These are phyloP conservation scores for Stomatorhinus ivindoensis DNA, from an alignment of 2,113 vertebrate genomes.

Conservation along the genomic window DNA sequence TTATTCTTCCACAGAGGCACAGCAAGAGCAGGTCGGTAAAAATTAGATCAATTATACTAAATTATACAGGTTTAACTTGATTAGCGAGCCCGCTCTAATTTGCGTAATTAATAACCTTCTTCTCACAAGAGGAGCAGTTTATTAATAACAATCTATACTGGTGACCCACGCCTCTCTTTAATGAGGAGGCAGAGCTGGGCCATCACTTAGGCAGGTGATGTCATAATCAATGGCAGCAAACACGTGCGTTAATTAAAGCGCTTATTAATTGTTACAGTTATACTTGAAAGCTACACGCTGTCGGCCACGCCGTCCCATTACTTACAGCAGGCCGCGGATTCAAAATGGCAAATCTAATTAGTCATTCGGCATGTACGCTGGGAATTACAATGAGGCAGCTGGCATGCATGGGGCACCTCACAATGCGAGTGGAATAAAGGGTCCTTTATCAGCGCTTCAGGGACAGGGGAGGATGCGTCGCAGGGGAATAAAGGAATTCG, in stretches of 20 bases:
- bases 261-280: constrained; percentile 97
- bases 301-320: constrained; percentile 76
- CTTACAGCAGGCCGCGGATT: constrained; percentile 80
- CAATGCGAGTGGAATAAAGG: constrained; percentile 69
- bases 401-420: constrained; percentile 63
- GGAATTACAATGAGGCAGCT: constrained; percentile 71
- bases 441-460: constrained; percentile 57
- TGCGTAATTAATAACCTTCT: constrained; percentile 88
- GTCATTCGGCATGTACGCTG: constrained; percentile 75
- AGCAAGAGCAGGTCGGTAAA: constrained; percentile 80
- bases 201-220: constrained; percentile 82
- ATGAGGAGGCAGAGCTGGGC: constrained; percentile 67
- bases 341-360: constrained; percentile 93
- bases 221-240: constrained; percentile 80
- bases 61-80: constrained; percentile 89
- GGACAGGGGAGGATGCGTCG: constrained; percentile 64
- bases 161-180: constrained; percentile 58
- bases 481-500: constrained; percentile 67
- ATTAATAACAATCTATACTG: constrained; percentile 93
- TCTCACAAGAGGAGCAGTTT: constrained; percentile 76
- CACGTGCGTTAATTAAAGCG: constrained; percentile 85
- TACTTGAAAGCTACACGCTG: constrained; percentile 82
- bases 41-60: constrained; percentile 97
- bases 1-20: constrained; percentile 78
- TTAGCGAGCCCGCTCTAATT: constrained; percentile 88